These are phyloP conservation scores for Melangyna quadrimaculata DNA, from an alignment of 2,888 invertebrate genomes.

Conservation along the genomic window DNA sequence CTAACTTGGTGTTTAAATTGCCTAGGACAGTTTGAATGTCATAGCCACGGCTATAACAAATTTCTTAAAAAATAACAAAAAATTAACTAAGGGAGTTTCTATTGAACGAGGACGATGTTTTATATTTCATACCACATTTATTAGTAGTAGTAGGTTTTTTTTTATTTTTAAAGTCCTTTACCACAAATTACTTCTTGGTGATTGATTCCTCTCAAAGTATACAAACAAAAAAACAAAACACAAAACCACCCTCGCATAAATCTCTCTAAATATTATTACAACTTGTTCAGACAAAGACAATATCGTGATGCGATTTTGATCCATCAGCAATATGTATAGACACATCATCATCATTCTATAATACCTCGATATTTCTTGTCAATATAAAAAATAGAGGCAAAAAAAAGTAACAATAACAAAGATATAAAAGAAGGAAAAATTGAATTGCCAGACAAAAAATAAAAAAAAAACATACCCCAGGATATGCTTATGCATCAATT, in stretches of 20 bases:
- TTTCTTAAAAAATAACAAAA: too few relatives aligned
- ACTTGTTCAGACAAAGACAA: constrained; percentile 63
- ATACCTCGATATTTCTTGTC: constrained; percentile 65
- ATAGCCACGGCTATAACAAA: too few relatives aligned
- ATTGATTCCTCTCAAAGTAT: constrained; percentile 27
- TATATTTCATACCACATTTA: too few relatives aligned
- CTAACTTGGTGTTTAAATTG: too few relatives aligned
- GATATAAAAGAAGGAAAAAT: constrained; percentile 30
- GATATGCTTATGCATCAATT: constrained; percentile 31
- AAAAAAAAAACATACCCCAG: too few relatives aligned
- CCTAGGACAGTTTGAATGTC: too few relatives aligned
- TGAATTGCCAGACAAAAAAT: background rate
- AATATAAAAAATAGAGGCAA: constrained; percentile 44
- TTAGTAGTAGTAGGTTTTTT: too few relatives aligned
- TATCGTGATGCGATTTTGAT: constrained; percentile 14
- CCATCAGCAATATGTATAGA: constrained; percentile 6
- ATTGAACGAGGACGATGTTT: too few relatives aligned
- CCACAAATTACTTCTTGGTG: constrained; percentile 42
- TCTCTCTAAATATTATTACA: constrained; percentile 64
- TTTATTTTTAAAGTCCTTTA: constrained; percentile 37
- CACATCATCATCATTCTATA: constrained; percentile 6
- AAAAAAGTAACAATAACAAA: constrained; percentile 14
- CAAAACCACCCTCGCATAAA: constrained; percentile 20
- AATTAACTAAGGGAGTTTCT: too few relatives aligned
- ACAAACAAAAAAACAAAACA: background rate